Base-by-base conservation (phyloP, 1,140 invertebrate genomes). In the Rhagoletis zephyria region DNA sequence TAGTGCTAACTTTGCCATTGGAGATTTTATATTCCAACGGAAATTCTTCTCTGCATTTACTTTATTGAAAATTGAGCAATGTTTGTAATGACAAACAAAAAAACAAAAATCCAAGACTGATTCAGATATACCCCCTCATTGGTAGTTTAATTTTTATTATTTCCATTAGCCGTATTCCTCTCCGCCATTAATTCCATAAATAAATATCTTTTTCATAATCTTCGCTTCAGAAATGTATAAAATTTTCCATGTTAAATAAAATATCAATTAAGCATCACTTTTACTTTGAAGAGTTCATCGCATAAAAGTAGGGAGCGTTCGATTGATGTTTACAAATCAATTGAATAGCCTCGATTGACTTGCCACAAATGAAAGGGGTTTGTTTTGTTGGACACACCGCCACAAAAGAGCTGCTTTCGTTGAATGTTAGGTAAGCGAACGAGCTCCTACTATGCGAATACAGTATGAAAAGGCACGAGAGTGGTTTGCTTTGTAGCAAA, bases 261-360 rank as follows among this genome's bases (percentile, higher is more conserved):
- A 74, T 74, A 74, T 74, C 14, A 74, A 74, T 45, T 74, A 74
- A 42, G 45, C 12, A 48, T 74, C 45, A 74, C n/a, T 74, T 48
- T 12, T 74, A 74, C 67, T 74, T 48, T 74, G 67, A 16, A 40
- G 3, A 42, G 45, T 4, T 4, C 30, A 45, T 4, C 42, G 42
- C 12, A 74, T 10, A 74, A 7, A 42, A 9, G 3, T 67, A 12
- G 65, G 12, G 42, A 5, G 30, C 19, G 67, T 14, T 14, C 14
- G 40, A 74, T 48, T 74, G 19, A 51, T n/a, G 48, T 81, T 81
- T 81, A 30, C 74, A 19, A 51, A 56, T 56, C 74, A 81, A 81
- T 56, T 81, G 45, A 81, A 56, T n/a, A n/a, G 74, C 48, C 48
- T 3, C 48, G 7, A 81, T 81, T 81, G 74, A 81, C 45, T 81